phyloP scores from a whole-genome alignment of 2,113 vertebrate genomes.

The Mormyrus iriodes region DNA sequence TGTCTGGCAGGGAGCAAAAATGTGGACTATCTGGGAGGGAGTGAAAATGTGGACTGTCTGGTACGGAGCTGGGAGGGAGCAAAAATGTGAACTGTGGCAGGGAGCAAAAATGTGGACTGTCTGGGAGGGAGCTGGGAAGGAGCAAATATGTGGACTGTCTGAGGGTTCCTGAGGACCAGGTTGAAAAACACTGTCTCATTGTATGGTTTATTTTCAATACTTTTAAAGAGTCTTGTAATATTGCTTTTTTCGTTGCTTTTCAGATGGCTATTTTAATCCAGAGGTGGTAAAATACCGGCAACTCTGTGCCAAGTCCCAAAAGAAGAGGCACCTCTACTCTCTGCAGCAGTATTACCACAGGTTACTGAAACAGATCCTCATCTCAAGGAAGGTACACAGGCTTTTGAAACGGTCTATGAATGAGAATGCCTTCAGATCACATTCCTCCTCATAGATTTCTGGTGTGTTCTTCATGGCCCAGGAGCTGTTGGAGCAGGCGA shows the following conservation, averaged over 20 bases:
- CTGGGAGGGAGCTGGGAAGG: too few species aligned
- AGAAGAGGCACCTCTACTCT: constrained; percentile 76
- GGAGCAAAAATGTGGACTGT: too few species aligned
- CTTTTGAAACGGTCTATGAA: not conserved
- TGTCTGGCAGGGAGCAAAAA: not conserved
- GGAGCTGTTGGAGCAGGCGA: constrained; percentile 82
- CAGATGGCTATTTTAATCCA: constrained; percentile 92
- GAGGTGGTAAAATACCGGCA: constrained; percentile 95
- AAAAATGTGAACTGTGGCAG: not conserved
- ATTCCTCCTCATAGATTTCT: not conserved
- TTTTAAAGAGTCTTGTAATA: not conserved
- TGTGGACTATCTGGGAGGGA: not conserved
- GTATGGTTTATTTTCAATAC: not conserved
- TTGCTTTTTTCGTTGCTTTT: not conserved
- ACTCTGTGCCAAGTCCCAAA: constrained; percentile 86
- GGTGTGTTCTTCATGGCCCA: constrained; percentile 35
- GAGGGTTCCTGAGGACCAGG: not conserved
- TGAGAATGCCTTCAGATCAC: not conserved
- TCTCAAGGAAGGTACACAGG: constrained; percentile 79
- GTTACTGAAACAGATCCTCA: constrained; percentile 84
- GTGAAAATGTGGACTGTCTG: not conserved
- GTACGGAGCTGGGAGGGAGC: not conserved
- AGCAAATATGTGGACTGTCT: too few species aligned
- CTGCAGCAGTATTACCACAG: constrained; percentile 93
- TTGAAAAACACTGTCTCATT: not conserved